A percentile compares a stretch with the other conserved stretches of the same genome.
These are phyloP conservation scores for Pseudomyrmex gracilis DNA, from an alignment of 1,140 invertebrate species.

Conservation along the genomic window DNA sequence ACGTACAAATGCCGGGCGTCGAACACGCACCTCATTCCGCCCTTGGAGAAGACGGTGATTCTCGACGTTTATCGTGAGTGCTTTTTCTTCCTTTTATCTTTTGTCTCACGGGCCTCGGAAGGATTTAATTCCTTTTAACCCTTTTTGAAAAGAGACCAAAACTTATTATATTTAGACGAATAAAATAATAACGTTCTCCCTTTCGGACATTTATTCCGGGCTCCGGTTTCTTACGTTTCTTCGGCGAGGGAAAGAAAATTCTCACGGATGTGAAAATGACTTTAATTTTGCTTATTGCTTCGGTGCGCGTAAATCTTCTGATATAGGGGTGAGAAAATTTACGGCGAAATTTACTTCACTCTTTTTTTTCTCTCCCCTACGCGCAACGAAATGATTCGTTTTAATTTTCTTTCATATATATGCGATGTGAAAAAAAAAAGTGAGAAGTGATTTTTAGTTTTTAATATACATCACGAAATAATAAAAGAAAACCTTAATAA, in stretches of 20 bases:
- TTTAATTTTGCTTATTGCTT: neutral
- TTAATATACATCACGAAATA: too few relatives aligned
- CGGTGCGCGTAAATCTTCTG: neutral
- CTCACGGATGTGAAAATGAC: too few relatives aligned
- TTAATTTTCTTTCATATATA: neutral
- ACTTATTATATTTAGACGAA: too few relatives aligned
- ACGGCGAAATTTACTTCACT: too few relatives aligned
- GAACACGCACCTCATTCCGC: slow-evolving; percentile 93
- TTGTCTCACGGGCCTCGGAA: neutral
- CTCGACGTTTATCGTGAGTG: slow-evolving; percentile 93
- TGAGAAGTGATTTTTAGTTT: too few relatives aligned
- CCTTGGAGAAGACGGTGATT: slow-evolving; percentile 91
- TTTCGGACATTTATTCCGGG: too few relatives aligned
- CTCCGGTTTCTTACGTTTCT: neutral
- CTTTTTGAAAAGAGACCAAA: neutral
- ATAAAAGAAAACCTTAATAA: neutral
- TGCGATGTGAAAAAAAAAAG: neutral
- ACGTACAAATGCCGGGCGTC: slow-evolving; percentile 94
- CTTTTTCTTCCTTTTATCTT: neutral
- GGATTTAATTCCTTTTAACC: slow-evolving; percentile 31
- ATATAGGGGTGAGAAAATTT: too few relatives aligned
- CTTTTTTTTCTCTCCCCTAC: neutral
- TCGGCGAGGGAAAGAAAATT: neutral
- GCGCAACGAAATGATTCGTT: neutral
- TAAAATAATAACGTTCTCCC: too few relatives aligned